Base-by-base conservation (phyloP, 2,113 vertebrate genomes). In the Hydrolagus affinis region DNA sequence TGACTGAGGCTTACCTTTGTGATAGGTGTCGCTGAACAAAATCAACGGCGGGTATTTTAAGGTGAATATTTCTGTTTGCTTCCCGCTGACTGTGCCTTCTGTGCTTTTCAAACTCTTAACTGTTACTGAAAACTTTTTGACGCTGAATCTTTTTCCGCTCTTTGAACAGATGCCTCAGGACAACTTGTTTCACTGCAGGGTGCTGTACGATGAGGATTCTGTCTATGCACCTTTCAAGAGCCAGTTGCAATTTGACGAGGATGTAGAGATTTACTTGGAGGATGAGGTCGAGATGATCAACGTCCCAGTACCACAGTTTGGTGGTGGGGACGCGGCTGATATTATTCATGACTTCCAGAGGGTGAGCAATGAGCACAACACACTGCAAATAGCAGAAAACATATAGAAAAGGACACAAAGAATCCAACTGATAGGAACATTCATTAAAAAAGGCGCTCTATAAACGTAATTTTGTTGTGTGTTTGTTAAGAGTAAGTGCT, bases 321-420 rank as follows among this genome's bases (percentile, higher is more conserved):
- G 95, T 8, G 95, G 94, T 4, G 95, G 95, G 0, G 96, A 98
- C 89, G 95, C 97, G 0, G 97, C 97, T 0, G 95, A 97, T 85
- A 98, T 98, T 85, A 97, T 98, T 90, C 97, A 98, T 0, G 97
- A 98, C 88, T 98, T 98, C 91, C 95, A 97, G 89, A 90, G 92
- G 90, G 97, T 98, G 90, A 95, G 94, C 28, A 11, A 86, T 75
- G 25, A 57, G 23, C 23, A 9, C 17, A 23, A 19, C 25, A n/a
- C n/a, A n/a, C n/a, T 44, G 56, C 12, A 30, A 4, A 3, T 74
- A 10, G 25, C 70, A 1, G 15, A 15, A 73, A 32, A 44, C 44
- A 44, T 3, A 44, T 44, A 44, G 44, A 44, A 44, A 44, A 44
- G 44, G 6, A 44, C 44, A 44, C 44, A 44, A 44, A 6, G 44